phyloP scores from a whole-genome alignment of 2,113 vertebrate genomes.

The Elephantulus edwardii region DNA sequence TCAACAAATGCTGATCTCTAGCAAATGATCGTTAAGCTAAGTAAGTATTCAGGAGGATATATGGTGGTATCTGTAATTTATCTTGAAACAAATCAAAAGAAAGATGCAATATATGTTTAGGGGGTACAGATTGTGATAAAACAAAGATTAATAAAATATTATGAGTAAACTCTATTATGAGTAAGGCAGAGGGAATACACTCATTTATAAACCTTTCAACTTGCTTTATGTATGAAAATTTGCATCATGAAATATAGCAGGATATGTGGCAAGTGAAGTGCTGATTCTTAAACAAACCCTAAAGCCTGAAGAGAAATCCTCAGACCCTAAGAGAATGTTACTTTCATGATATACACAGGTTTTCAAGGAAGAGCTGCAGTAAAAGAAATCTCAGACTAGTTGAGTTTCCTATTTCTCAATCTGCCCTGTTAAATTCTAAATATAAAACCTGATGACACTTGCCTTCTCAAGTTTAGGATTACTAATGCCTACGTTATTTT shows the following conservation, averaged over 20 bases:
- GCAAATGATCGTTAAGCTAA: neutral
- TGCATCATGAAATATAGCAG: neutral
- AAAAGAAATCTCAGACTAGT: neutral
- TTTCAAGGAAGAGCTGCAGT: neutral
- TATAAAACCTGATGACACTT: constrained; percentile 11
- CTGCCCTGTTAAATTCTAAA: constrained; percentile 6
- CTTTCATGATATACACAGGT: neutral
- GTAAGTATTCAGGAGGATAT: neutral
- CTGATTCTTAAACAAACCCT: neutral
- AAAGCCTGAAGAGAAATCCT: too few species aligned
- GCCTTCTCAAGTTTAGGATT: neutral
- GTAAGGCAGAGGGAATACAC: neutral
- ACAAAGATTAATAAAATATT: neutral
- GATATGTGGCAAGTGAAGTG: neutral
- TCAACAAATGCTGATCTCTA: constrained; percentile 1
- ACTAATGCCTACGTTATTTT: constrained; percentile 1
- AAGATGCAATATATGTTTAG: neutral
- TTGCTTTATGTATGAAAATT: neutral
- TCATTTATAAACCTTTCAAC: neutral
- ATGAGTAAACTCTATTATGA: neutral
- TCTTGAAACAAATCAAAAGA: neutral
- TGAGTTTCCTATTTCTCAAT: constrained; percentile 1
- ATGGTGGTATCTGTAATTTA: neutral
- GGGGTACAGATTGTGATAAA: neutral
- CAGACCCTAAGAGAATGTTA: too few species aligned